Evolutionary conservation across 2,113 vertebrate genomes (phyloP).

Genomic region (Electrona antarctica): DNA sequence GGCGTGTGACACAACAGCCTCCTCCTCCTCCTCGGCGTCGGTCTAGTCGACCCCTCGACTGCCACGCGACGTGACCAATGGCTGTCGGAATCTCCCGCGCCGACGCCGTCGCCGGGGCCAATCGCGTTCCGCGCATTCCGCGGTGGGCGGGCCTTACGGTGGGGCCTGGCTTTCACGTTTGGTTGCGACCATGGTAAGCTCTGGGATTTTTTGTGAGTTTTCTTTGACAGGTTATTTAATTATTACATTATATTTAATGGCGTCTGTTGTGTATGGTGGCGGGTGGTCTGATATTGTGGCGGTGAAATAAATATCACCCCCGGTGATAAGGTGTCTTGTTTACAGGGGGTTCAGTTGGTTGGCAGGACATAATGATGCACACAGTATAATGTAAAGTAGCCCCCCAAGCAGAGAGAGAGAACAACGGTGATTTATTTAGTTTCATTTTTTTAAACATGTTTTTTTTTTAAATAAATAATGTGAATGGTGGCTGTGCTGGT

Average conservation of each 20-base stretch:
- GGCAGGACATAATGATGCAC: conserved; percentile 19
- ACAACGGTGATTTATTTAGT: conserved; percentile 73
- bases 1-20: conserved; percentile 18
- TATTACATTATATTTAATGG: conserved; percentile 11
- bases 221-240: conserved; percentile 51
- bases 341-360: conserved; percentile 19
- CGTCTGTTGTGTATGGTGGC: not conserved
- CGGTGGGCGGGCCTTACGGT: conserved; percentile 44
- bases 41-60: conserved; percentile 42
- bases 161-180: conserved; percentile 68
- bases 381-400: conserved; percentile 65
- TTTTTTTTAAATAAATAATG: not conserved
- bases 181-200: conserved; percentile 72
- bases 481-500: no score
- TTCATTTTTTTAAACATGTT: not conserved
- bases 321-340: conserved; percentile 13
- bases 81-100: not conserved
- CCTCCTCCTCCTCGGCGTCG: conserved; percentile 29
- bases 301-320: conserved; percentile 5
- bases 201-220: conserved; percentile 68
- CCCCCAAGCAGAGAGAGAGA: conserved; percentile 61
- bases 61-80: conserved; percentile 55
- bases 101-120: conserved; percentile 18
- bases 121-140: conserved; percentile 1
- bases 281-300: not conserved